Evolutionary conservation across 2,888 invertebrate species (phyloP).

Genomic region (Caenorhabditis becei): DNA sequence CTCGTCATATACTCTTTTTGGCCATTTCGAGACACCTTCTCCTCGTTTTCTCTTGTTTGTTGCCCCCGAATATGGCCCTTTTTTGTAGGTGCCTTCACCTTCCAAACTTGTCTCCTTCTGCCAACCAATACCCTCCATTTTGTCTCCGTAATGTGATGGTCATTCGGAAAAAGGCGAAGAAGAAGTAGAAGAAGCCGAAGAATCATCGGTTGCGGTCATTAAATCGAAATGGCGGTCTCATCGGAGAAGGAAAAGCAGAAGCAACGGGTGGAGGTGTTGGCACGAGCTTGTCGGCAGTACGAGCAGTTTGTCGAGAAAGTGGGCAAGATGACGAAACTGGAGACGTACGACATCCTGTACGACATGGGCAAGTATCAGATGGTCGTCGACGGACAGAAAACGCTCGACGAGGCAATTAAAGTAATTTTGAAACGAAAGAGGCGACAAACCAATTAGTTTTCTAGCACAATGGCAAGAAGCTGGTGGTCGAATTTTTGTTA

Average conservation of each 20-base stretch:
- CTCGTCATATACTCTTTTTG: conserved; percentile 11
- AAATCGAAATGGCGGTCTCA: conserved; percentile 35
- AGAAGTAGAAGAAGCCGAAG: conserved; percentile 11
- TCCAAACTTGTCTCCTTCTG: conserved; percentile 27
- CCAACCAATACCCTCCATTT: conserved; percentile 12
- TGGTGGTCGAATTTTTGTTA: conserved; percentile 44
- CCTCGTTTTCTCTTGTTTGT: conserved; percentile 4
- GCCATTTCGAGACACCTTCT: neutral
- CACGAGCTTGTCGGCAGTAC: conserved; percentile 32
- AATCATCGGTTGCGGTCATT: conserved; percentile 25
- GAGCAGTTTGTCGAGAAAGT: conserved; percentile 33
- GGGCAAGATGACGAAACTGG: neutral
- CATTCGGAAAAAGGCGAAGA: conserved; percentile 30
- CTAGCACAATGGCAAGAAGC: conserved; percentile 58
- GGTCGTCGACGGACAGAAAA: conserved; percentile 53
- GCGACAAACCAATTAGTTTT: conserved; percentile 24
- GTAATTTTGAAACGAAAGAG: conserved; percentile 38
- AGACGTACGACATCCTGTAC: conserved; percentile 48
- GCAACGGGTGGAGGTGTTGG: conserved; percentile 44
- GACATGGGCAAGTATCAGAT: conserved; percentile 57
- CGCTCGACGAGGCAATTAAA: conserved; percentile 57
- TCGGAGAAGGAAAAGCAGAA: conserved; percentile 18
- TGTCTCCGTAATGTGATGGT: conserved; percentile 49
- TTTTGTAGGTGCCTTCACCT: conserved; percentile 33
- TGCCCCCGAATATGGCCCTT: conserved; percentile 19